Evolutionary conservation across 2,797 vertebrate species (phyloP).

Genomic region (Anguilla obscura): DNA sequence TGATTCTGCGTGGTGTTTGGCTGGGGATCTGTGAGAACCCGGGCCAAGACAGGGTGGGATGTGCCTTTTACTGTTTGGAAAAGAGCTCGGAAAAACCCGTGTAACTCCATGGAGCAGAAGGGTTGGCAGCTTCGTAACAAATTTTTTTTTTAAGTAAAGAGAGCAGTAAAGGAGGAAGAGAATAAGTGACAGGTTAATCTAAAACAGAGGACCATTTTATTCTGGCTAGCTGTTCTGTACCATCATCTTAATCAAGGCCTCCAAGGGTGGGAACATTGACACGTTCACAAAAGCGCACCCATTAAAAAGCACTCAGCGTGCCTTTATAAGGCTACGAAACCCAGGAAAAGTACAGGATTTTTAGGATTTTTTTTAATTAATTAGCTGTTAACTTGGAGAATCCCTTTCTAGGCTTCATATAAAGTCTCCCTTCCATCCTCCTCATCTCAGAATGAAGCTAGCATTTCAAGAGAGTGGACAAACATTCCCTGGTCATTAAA

Average conservation of each 20-base stretch:
- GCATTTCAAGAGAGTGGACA: neutral
- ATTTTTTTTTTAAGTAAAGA: slow-evolving; percentile 32
- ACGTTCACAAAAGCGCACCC: slow-evolving; percentile 28
- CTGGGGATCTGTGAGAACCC: neutral
- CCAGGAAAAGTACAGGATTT: neutral
- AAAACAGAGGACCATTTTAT: slow-evolving; percentile 39
- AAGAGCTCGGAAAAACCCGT: slow-evolving; percentile 59
- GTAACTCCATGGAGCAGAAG: slow-evolving; percentile 64
- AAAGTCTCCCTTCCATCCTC: neutral
- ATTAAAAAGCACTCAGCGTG: slow-evolving; percentile 17
- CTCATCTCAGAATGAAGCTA: neutral
- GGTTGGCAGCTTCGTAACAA: slow-evolving; percentile 58
- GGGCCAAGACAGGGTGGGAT: slow-evolving; percentile 45
- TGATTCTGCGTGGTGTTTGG: slow-evolving; percentile 23
- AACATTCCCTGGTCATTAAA: neutral
- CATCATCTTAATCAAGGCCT: slow-evolving; percentile 25
- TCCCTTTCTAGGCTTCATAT: neutral
- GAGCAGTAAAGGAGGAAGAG: slow-evolving; percentile 28
- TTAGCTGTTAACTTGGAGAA: neutral
- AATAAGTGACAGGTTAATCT: slow-evolving; percentile 51
- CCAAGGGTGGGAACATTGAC: neutral
- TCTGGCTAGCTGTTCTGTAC: slow-evolving; percentile 32
- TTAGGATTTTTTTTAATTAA: neutral
- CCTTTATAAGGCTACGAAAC: neutral
- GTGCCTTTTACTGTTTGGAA: slow-evolving; percentile 50